Evolutionary conservation across 2,888 invertebrate genomes (phyloP).

Genomic region (Clanis bilineata): DNA sequence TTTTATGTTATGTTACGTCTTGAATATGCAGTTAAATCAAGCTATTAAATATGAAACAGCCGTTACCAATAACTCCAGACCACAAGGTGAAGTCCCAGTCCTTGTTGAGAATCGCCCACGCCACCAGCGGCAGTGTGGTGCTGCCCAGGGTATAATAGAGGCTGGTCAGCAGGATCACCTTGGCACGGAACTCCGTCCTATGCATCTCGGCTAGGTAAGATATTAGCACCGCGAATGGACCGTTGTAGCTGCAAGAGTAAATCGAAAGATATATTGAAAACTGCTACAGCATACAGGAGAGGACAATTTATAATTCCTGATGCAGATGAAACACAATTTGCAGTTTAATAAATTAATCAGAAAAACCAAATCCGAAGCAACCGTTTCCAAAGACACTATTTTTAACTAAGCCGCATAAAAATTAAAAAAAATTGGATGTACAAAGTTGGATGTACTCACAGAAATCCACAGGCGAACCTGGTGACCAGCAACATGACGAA

Average conservation of each 20-base stretch:
- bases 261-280: neutral
- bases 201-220: constrained; percentile 89
- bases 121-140: constrained; percentile 85
- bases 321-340: too few relatives aligned
- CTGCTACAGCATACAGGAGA: too few relatives aligned
- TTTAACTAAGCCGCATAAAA: too few relatives aligned
- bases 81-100: constrained; percentile 74
- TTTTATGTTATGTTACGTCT: too few relatives aligned
- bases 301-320: too few relatives aligned
- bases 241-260: constrained; percentile 69
- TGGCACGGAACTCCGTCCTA: constrained; percentile 83
- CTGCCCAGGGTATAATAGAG: constrained; percentile 85
- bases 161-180: constrained; percentile 85
- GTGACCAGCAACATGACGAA: constrained; percentile 85
- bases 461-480: constrained; percentile 88
- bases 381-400: too few relatives aligned
- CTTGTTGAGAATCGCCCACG: constrained; percentile 87
- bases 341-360: too few relatives aligned
- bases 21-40: too few relatives aligned
- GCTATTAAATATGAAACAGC: too few relatives aligned
- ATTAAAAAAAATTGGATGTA: too few relatives aligned
- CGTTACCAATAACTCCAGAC: constrained; percentile 55
- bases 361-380: too few relatives aligned
- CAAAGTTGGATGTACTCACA: constrained; percentile 80
- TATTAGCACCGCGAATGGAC: constrained; percentile 88